Evolutionary conservation across 92 coral and sea anemone genomes (phyloP), one percentile per base, ranked within the genome.

Genomic region (Heteractis magnifica): DNA sequence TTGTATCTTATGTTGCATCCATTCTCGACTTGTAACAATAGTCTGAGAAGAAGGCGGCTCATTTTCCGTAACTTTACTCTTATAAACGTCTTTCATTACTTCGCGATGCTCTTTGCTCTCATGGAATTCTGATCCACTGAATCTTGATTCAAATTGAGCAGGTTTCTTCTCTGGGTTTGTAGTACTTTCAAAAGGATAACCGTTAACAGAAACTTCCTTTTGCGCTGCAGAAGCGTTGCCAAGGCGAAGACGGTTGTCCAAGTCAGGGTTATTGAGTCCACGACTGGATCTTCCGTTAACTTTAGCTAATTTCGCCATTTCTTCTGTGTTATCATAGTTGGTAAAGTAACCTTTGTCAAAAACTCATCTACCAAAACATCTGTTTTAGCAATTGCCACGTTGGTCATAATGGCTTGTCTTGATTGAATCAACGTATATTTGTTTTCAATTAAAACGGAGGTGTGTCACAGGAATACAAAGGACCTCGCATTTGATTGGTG

Each of bases 81-180:
- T 48, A 49, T 41, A 60, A 52, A 79, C 41, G 26, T 79, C 82
- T 60, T 79, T 59, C 74, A 79, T 79, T 26, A 41, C 74, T 26
- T 79, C 71, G 49, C 74, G 75, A 13, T 79, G 82, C 34, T 79
- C 82, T 7, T 79, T 58, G 8, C 82, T 79, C 41, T 79, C 82
- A 12, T 12, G 64, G 16, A 58, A 58, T 10, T 58, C n/a, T 58
- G 64, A 15, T 18, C 62, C 62, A 12, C 62, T 56, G 15, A 56
- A 56, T 1, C 16, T 56, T 56, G 62, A 56, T 58, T 12, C 16
- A n/a, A 58, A 58, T 58, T 58, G 16, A 58, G 16, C 13, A 58
- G 64, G 16, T n/a, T 58, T n/a, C n/a, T 13, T 58, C 64, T 58
- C 64, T 58, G 13, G 4, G 4, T 58, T 15, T 14, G 16, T 12